These are phyloP conservation scores for Scatophagus argus DNA, from an alignment of 2,113 vertebrate genomes.

Conservation along the genomic window DNA sequence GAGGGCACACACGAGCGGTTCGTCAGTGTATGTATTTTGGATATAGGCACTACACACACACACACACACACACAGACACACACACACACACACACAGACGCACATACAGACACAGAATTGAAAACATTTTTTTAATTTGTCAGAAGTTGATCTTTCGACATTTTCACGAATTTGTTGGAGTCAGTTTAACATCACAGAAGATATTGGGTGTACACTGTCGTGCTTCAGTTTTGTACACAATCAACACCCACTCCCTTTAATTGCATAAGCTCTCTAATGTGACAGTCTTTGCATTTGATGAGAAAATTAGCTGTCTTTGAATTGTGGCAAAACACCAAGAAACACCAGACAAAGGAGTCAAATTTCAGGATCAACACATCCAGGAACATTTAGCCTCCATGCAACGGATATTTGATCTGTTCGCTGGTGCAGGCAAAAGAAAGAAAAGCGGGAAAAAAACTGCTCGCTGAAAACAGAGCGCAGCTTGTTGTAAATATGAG, in stretches of 20 bases:
- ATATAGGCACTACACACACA: constrained; percentile 1
- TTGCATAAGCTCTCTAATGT: constrained; percentile 4
- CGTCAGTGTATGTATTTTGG: constrained; percentile 80
- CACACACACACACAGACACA: constrained; percentile 18
- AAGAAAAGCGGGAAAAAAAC: not conserved
- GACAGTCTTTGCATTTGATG: not conserved
- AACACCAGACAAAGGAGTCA: not conserved
- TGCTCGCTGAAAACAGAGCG: not conserved
- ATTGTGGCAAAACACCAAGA: not conserved
- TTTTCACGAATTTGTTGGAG: not conserved
- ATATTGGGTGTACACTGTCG: constrained; percentile 3
- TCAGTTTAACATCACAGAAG: not conserved
- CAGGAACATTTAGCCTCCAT: not conserved
- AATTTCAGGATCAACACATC: not conserved
- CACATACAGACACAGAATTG: too few species aligned
- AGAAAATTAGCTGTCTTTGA: not conserved
- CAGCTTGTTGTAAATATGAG: not conserved
- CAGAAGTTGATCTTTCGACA: not conserved
- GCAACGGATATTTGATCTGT: constrained; percentile 30
- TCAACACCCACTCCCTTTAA: constrained; percentile 11
- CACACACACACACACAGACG: constrained; percentile 17
- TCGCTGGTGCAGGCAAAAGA: constrained; percentile 17
- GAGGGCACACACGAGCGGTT: constrained; percentile 82
- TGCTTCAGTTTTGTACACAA: not conserved
- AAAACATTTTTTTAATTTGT: too few species aligned